Conservation (phyloP, 2,888 invertebrate genomes). For the Cremastinae sp. region DNA sequence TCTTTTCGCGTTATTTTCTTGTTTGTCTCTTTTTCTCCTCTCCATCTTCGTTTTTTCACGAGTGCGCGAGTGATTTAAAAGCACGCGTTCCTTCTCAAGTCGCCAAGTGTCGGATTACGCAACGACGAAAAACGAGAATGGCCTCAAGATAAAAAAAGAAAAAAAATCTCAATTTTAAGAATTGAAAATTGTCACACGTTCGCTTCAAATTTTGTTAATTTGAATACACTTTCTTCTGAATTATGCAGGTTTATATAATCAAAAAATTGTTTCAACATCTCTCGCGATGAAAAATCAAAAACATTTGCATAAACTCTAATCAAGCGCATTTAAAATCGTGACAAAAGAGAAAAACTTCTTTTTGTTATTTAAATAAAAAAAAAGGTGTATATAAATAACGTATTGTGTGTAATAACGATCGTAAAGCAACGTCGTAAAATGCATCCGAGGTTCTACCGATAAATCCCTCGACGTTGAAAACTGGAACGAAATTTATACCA, state of each 20-base stretch:
- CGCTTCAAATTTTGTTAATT: too few relatives aligned
- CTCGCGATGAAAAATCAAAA: neutral
- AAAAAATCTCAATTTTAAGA: conserved; percentile 25
- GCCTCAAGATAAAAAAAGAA: conserved; percentile 40
- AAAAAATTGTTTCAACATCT: neutral
- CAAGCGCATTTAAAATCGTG: too few relatives aligned
- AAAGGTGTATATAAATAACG: conserved; percentile 19
- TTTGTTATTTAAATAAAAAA: neutral
- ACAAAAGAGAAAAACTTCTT: too few relatives aligned
- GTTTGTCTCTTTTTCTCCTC: neutral
- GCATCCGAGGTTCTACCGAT: conserved; percentile 31
- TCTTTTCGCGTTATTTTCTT: neutral
- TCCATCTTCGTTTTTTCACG: neutral
- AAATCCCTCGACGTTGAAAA: conserved; percentile 47
- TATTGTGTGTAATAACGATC: neutral
- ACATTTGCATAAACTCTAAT: too few relatives aligned
- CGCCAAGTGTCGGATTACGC: conserved; percentile 58
- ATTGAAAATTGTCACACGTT: too few relatives aligned
- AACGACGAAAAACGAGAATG: conserved; percentile 51
- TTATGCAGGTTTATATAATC: too few relatives aligned
- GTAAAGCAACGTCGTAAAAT: conserved; percentile 37
- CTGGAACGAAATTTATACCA: conserved; percentile 45
- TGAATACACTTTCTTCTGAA: too few relatives aligned
- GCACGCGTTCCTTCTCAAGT: conserved; percentile 41
- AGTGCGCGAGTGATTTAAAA: conserved; percentile 43